Evolutionary conservation across 2,888 invertebrate genomes (phyloP).

Genomic region (Cataglyphis rosenhaueri): DNA sequence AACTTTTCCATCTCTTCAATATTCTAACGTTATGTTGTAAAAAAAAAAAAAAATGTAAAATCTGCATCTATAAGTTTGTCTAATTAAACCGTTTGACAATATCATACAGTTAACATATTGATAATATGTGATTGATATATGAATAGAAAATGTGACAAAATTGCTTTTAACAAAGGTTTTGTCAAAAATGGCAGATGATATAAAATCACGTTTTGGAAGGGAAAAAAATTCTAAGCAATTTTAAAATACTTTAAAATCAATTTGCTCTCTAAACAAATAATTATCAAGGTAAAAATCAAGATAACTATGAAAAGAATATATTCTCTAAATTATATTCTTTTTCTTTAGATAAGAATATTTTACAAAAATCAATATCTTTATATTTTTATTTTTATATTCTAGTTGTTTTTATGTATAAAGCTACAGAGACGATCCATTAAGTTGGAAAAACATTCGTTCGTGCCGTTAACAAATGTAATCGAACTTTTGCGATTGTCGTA

Average conservation of each 20-base stretch:
- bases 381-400: background rate
- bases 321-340: background rate
- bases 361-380: background rate
- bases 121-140: background rate
- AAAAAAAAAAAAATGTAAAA: background rate
- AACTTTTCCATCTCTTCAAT: conserved; percentile 4
- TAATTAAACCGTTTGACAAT: background rate
- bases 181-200: background rate
- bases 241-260: background rate
- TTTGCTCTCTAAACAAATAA: background rate
- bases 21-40: background rate
- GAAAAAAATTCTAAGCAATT: background rate
- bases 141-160: background rate
- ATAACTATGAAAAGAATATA: background rate
- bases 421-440: background rate
- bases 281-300: background rate
- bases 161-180: background rate
- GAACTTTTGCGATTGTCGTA: conserved; percentile 26
- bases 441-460: conserved; percentile 18
- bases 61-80: background rate
- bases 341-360: background rate
- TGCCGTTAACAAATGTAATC: conserved; percentile 42
- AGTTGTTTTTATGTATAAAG: background rate
- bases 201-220: background rate
- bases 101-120: no score